phyloP scores from a whole-genome alignment of 1,140 invertebrate species.

The Platorchestia sp. region DNA sequence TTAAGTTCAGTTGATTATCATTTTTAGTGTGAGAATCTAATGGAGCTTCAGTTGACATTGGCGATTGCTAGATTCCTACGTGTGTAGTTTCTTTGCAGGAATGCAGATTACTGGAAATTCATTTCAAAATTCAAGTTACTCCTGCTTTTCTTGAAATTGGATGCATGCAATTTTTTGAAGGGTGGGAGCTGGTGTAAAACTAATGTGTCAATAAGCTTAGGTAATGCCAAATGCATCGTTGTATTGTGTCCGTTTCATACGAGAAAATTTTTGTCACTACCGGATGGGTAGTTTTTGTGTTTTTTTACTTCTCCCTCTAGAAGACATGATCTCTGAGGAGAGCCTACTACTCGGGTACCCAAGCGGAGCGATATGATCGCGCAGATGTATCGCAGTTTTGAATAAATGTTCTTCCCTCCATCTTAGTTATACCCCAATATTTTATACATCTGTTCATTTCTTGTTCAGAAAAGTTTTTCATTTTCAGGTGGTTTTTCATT shows the following conservation, averaged over 20 bases:
- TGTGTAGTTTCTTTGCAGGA: not conserved
- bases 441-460: conserved; percentile 1
- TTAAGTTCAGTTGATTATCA: not conserved
- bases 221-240: not conserved
- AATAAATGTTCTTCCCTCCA: not conserved
- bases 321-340: not conserved
- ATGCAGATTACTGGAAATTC: too few species aligned
- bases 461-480: not conserved
- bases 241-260: not conserved
- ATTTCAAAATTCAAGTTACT: too few species aligned
- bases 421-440: not conserved
- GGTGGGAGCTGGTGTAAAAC: too few species aligned
- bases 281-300: not conserved
- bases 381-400: not conserved
- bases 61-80: not conserved
- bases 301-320: not conserved
- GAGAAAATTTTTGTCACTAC: not conserved
- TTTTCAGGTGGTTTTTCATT: not conserved
- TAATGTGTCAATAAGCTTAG: not conserved
- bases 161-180: too few species aligned
- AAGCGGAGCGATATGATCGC: not conserved
- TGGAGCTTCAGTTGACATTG: not conserved
- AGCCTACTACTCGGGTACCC: not conserved
- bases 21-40: not conserved
- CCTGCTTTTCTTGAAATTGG: too few species aligned